These are phyloP conservation scores for Diplazon laetatorius DNA, from an alignment of 2,888 invertebrate species.

Conservation along the genomic window DNA sequence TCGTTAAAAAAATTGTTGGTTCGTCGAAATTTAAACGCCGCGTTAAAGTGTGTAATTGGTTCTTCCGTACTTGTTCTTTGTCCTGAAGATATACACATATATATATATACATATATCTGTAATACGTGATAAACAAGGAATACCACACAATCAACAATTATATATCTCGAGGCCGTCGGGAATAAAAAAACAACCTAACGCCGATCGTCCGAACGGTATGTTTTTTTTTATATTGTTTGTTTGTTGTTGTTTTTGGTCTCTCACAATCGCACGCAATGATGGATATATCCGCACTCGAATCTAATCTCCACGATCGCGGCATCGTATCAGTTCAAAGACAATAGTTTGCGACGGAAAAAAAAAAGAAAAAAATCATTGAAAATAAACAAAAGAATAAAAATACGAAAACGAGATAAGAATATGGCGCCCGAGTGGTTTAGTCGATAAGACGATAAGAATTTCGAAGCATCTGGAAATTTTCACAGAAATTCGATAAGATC, in stretches of 20 bases:
- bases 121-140: constrained; percentile 18
- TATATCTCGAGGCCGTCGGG: not conserved
- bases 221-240: not conserved
- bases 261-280: not conserved
- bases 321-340: constrained; percentile 1
- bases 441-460: no score
- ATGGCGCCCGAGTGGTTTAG: no score
- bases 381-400: no score
- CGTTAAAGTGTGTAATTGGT: constrained; percentile 9
- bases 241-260: no score
- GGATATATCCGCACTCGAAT: not conserved
- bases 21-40: no score
- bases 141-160: not conserved
- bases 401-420: no score
- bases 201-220: constrained; percentile 28
- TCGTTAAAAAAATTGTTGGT: not conserved
- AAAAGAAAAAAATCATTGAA: no score
- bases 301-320: constrained; percentile 7
- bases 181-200: not conserved
- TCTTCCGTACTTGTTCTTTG: constrained; percentile 16
- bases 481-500: no score
- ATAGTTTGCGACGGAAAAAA: no score
- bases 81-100: not conserved
- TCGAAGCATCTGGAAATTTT: no score
- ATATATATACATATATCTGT: no score